Conservation (phyloP, 2,888 invertebrate genomes). For the Lasioglossum oenotherae region DNA sequence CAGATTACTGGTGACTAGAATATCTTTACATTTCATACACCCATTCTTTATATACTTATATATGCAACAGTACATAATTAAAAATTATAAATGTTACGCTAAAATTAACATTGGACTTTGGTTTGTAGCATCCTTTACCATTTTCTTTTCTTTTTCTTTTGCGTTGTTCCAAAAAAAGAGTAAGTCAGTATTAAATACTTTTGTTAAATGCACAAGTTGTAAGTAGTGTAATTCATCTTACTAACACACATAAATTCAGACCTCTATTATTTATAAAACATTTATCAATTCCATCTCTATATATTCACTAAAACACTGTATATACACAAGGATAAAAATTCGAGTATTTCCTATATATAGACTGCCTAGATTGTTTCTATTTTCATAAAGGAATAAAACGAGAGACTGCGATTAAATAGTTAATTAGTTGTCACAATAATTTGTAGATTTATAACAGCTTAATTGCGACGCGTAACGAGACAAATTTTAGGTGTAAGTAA, state of each 20-base stretch:
- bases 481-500: constrained; percentile 35
- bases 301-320: constrained; percentile 20
- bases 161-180: constrained; percentile 46
- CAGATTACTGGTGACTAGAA: constrained; percentile 83
- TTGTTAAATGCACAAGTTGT: constrained; percentile 75
- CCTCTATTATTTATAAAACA: constrained; percentile 28
- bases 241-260: constrained; percentile 30
- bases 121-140: constrained; percentile 80
- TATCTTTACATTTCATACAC: constrained; percentile 82
- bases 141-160: constrained; percentile 37
- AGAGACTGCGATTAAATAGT: constrained; percentile 18
- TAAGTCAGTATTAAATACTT: constrained; percentile 66
- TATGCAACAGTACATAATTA: constrained; percentile 75
- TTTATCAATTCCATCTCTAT: constrained; percentile 31
- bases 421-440: constrained; percentile 15
- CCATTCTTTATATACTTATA: constrained; percentile 78
- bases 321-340: constrained; percentile 26
- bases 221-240: constrained; percentile 74
- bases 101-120: constrained; percentile 81
- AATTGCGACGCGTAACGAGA: constrained; percentile 24
- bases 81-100: constrained; percentile 74
- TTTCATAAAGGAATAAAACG: constrained; percentile 15
- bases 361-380: constrained; percentile 27
- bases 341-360: constrained; percentile 24
- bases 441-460: constrained; percentile 23